Evolutionary conservation across 2,888 invertebrate genomes (phyloP).

Genomic region (Yponomeuta cagnagella): DNA sequence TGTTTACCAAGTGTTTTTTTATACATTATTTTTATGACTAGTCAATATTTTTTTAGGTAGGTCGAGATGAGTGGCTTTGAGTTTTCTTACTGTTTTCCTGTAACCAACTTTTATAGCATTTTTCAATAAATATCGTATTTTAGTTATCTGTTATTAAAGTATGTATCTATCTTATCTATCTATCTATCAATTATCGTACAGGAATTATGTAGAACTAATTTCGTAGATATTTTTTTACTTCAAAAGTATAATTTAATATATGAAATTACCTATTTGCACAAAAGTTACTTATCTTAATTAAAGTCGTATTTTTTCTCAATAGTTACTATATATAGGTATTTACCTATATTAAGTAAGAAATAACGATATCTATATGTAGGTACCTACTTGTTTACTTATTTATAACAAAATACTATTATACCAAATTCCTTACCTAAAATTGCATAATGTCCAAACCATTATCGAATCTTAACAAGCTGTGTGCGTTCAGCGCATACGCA

Average conservation of each 20-base stretch:
- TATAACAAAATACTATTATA: neutral
- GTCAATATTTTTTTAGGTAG: constrained; percentile 36
- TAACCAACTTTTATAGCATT: constrained; percentile 8
- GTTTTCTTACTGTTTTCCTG: constrained; percentile 15
- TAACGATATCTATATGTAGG: neutral
- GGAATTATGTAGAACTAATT: too few species aligned
- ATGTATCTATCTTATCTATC: too few species aligned
- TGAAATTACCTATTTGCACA: too few species aligned
- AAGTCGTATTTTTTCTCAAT: too few species aligned
- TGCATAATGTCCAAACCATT: neutral
- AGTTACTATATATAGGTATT: too few species aligned
- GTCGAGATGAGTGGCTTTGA: constrained; percentile 29
- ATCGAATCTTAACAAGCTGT: neutral
- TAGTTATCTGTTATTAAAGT: too few species aligned
- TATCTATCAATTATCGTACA: too few species aligned
- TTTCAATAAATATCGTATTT: neutral
- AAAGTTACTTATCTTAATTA: too few species aligned
- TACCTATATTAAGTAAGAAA: too few species aligned
- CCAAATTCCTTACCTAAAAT: neutral
- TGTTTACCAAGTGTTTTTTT: neutral
- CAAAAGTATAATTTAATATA: too few species aligned
- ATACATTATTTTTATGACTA: constrained; percentile 37
- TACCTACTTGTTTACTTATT: neutral
- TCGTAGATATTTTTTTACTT: too few species aligned
- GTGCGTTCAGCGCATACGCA: neutral